These are phyloP conservation scores for Epiblema foenella DNA, from an alignment of 2,888 invertebrate genomes.

Conservation along the genomic window DNA sequence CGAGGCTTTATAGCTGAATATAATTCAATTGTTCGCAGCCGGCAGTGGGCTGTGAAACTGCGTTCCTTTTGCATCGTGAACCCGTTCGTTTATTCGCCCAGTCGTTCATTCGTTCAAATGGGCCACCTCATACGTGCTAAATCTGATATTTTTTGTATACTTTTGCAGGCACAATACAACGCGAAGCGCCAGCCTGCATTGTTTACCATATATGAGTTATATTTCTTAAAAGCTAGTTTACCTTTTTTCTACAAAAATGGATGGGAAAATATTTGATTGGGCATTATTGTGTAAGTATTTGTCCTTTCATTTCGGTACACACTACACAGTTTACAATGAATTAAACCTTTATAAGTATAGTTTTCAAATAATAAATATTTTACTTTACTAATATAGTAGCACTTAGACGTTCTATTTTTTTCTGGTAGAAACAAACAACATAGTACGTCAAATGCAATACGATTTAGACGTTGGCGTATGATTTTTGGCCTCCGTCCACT, in stretches of 20 bases:
- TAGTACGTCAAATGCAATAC: slow-evolving; percentile 38
- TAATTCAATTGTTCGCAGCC: slow-evolving; percentile 77
- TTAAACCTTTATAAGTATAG: too few relatives aligned
- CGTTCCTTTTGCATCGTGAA: slow-evolving; percentile 64
- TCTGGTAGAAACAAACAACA: slow-evolving; percentile 30
- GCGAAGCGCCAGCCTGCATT: slow-evolving; percentile 22
- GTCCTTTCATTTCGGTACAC: too few relatives aligned
- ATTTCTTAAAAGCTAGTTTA: slow-evolving; percentile 1
- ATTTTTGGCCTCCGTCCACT: slow-evolving; percentile 33
- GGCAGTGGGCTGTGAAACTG: slow-evolving; percentile 70
- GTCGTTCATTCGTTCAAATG: slow-evolving; percentile 40
- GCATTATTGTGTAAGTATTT: background rate
- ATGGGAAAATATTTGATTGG: background rate
- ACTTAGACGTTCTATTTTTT: too few relatives aligned
- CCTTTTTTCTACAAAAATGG: background rate
- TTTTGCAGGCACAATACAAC: slow-evolving; percentile 14
- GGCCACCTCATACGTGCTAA: slow-evolving; percentile 41
- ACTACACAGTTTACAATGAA: too few relatives aligned
- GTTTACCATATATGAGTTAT: slow-evolving; percentile 24
- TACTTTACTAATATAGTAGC: too few relatives aligned
- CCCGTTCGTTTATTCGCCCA: slow-evolving; percentile 47
- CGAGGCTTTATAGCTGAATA: slow-evolving; percentile 49
- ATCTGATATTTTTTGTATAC: slow-evolving; percentile 37
- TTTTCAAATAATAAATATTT: too few relatives aligned
- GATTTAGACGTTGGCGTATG: slow-evolving; percentile 21